Evolutionary conservation across 2,888 invertebrate genomes (phyloP), one percentile per base, ranked within the genome.

Genomic region (Cristatella mucedo): DNA sequence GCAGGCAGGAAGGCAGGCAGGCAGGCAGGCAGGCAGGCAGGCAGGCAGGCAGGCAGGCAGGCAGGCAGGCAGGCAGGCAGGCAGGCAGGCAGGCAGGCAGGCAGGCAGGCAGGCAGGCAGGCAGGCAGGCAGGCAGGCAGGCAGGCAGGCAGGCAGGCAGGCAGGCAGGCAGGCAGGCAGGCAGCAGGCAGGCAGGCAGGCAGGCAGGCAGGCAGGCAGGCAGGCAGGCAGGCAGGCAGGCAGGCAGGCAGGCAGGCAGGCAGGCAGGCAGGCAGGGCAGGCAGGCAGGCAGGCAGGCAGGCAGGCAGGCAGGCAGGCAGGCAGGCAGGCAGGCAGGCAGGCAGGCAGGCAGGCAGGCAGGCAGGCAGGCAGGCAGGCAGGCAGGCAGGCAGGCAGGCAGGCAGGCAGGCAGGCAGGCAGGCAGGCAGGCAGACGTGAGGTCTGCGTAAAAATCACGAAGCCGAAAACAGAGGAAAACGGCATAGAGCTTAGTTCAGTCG

Each of bases 281-380:
- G n/a, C n/a, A n/a, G n/a, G n/a, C 3, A 11, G 31, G 31, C 5
- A 31, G 31, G 31, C 31, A 31, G 31, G 31, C 11, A 11, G 31
- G 31, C 7, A 31, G 31, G 31, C 31, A 31, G 31, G 31, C 5
- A 11, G 31, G 31, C 5, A 31, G 31, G 31, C 31, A 31, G 31
- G 11, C 31, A 11, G 31, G 31, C 7, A 31, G 31, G 31, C 5
- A 31, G 31, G 31, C 5, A 11, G 31, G 31, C 5, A 31, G 31
- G 31, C 31, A 31, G 31, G 31, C 31, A 31, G 31, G 31, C 5
- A 31, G 31, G 31, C 31, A 31, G 31, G 31, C 31, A 31, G 31
- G 31, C 7, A 31, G 31, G 31, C 31, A 31, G 31, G 31, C 31
- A 6, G 31, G 11, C 5, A 31, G 31, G 31, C 31, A 31, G 31